Conservation (phyloP, 2,113 vertebrate genomes). For the Bubo blakistoni region DNA sequence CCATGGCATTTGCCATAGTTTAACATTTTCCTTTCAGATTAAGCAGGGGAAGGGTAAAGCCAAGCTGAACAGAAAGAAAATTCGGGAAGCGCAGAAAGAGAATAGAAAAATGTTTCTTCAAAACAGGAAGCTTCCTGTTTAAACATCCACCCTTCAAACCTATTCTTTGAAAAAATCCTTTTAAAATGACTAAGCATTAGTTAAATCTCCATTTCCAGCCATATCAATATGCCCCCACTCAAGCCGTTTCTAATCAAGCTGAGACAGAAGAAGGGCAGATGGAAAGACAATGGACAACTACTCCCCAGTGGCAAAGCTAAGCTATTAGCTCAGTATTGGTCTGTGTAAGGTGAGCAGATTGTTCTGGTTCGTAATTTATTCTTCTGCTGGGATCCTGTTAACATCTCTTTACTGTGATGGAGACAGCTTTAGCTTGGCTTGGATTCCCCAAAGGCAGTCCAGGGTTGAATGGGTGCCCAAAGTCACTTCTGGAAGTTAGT, state of each 20-base stretch:
- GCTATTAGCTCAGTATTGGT: not conserved
- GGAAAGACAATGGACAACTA: slow-evolving; percentile 2
- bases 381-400: slow-evolving; percentile 35
- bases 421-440: not conserved
- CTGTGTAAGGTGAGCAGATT: slow-evolving; percentile 24
- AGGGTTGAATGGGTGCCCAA: not conserved
- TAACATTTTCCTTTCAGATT: not conserved
- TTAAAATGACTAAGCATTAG: not conserved
- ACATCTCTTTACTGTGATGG: not conserved
- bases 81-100: slow-evolving; percentile 13
- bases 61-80: not conserved
- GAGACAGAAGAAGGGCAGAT: not conserved
- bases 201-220: slow-evolving; percentile 7
- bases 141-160: not conserved
- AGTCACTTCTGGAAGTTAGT: not conserved
- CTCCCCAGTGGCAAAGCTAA: not conserved
- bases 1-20: not conserved
- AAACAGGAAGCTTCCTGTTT: slow-evolving; percentile 27
- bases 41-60: not conserved
- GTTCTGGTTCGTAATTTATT: slow-evolving; percentile 23
- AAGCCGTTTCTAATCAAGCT: slow-evolving; percentile 11
- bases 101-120: slow-evolving; percentile 31
- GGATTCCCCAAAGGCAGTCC: not conserved
- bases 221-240: not conserved
- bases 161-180: slow-evolving; percentile 15